A percentile compares a stretch with the other conserved stretches of the same genome.
phyloP scores from a whole-genome alignment of 2,113 vertebrate genomes.

The Panthera uncia region DNA sequence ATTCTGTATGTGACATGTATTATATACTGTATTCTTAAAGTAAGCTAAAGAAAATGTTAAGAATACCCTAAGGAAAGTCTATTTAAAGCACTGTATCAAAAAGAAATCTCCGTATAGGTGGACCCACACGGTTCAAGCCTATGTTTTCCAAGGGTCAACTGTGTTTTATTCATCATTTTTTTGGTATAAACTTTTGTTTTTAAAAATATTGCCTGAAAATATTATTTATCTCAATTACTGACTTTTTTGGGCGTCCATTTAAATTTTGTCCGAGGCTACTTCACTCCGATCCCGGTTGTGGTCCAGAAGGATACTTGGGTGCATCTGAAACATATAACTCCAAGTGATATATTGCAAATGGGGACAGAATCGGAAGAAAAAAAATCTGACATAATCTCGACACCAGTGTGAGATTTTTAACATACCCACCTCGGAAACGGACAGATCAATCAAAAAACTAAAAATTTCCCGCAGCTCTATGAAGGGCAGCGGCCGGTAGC shows the following conservation, averaged over 20 bases:
- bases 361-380: neutral
- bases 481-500: fast-evolving
- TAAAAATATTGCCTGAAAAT: neutral
- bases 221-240: neutral
- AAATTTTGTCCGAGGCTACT: neutral
- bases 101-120: neutral
- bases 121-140: neutral
- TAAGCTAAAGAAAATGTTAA: neutral
- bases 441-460: neutral
- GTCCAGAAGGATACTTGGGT: neutral
- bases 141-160: neutral
- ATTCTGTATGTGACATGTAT: neutral
- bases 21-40: neutral
- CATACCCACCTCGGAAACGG: neutral
- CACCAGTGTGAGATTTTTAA: neutral
- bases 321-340: neutral
- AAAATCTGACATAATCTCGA: neutral
- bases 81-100: neutral
- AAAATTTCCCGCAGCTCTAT: too few species aligned
- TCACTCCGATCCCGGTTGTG: neutral
- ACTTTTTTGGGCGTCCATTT: neutral
- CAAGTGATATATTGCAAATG: neutral
- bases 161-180: neutral
- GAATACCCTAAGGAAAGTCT: neutral
- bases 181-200: neutral